Evolutionary conservation across 1,140 invertebrate species (phyloP), one percentile per base, ranked within the genome.

Genomic region (Drosophila pectinifera): DNA sequence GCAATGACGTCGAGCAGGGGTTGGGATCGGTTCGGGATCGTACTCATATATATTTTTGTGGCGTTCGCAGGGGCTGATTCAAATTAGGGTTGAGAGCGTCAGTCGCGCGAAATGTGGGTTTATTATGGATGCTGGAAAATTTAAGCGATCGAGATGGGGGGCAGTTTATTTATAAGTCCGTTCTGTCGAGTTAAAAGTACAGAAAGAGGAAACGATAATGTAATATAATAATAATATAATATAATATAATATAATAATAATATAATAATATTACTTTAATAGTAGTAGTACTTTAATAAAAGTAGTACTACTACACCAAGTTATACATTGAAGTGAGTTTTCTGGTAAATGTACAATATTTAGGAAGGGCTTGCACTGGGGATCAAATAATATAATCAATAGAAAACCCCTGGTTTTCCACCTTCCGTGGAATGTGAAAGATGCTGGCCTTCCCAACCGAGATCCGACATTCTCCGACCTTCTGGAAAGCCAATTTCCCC

Each of bases 1-100:
- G 51, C 46, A 34, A 20, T 78, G 67, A 73, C 76, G 67, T 72
- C 56, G 43, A 63, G 43, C 51, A 22, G 31, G 59, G 34, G 59
- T 14, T 63, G 36, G 54, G 54, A 63, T 63, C 55, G 57, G 34
- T 53, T 14, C 58, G 36, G 54, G 54, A 63, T 63, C 55, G 57
- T 31, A 14, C 31, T 63, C 16, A 41, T 58, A 63, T 53, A 31
- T 53, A 20, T 48, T 38, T 36, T 24, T 36, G 10, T 22, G 18
- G 41, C 26, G 48, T 61, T 38, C 11, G 31, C 20, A 38, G 54
- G 59, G 24, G 24, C 18, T 22, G 36, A 59, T 59, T 63, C 8
- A 59, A 58, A 58, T 41, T 41, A n/a, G 20, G 59, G 54, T 14
- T 41, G 55, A 22, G 54, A 63, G 22, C 59, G 59, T 59, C 53